phyloP scores from a whole-genome alignment of 2,113 vertebrate species.

The Thryonomys swinderianus region DNA sequence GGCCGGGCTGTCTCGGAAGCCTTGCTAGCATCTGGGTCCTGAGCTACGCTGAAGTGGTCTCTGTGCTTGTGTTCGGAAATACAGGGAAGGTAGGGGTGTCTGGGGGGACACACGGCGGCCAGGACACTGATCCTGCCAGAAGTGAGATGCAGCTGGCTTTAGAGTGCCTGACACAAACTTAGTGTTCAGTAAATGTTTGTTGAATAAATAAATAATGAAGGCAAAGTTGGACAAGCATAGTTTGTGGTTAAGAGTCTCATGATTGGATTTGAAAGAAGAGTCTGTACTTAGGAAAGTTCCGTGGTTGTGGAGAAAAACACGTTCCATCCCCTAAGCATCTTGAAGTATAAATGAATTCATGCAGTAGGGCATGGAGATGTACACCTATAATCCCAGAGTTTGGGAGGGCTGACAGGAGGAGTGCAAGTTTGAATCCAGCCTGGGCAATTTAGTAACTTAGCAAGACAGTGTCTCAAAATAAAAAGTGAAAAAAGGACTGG shows the following conservation, averaged over 20 bases:
- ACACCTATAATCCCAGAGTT: not conserved
- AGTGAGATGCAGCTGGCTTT: not conserved
- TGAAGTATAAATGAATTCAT: not conserved
- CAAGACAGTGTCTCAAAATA: not conserved
- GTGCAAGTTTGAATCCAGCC: not conserved
- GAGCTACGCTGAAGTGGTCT: not conserved
- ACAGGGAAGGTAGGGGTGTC: not conserved
- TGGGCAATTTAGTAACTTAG: not conserved
- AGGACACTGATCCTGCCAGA: not conserved
- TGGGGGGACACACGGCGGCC: not conserved
- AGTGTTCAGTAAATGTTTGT: not conserved
- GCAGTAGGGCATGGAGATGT: not conserved
- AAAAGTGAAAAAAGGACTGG: not conserved
- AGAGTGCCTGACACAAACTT: not conserved
- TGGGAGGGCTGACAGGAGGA: not conserved
- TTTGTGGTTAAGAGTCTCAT: not conserved
- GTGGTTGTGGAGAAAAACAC: not conserved
- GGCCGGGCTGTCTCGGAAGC: not conserved
- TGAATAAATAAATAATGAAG: constrained; percentile 28
- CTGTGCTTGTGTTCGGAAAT: not conserved
- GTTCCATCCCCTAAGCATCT: not conserved
- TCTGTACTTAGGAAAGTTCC: not conserved
- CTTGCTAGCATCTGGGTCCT: not conserved
- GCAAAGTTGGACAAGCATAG: not conserved
- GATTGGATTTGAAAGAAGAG: not conserved